Percentiles rank a stretch among this genome's conserved stretches.
phyloP scores from a whole-genome alignment of 2,797 vertebrate genomes.

The Spinibarbus caldwelli region DNA sequence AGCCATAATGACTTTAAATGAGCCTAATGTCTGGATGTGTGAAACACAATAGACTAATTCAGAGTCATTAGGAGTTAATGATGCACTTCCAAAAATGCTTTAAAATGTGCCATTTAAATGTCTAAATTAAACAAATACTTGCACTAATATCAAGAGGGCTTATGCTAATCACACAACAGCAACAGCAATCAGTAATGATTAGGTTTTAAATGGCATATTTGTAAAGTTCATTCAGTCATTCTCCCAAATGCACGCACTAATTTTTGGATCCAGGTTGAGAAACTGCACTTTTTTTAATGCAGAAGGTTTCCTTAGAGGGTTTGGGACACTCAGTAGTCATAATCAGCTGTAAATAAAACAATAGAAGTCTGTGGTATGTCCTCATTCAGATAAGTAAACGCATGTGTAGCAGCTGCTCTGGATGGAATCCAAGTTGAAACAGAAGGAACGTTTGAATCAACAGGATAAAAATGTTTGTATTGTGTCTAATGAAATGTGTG shows the following conservation, averaged over 20 bases:
- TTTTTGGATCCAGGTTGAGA: not conserved
- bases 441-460: slow-evolving; percentile 10
- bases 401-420: slow-evolving; percentile 30
- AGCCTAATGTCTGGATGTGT: not conserved
- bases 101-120: slow-evolving; percentile 7
- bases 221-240: not conserved
- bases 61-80: slow-evolving; percentile 17
- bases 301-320: not conserved
- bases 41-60: slow-evolving; percentile 15
- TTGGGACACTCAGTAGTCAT: not conserved
- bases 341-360: not conserved
- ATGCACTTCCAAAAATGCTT: not conserved
- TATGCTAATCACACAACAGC: too few species aligned
- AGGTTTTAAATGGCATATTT: not conserved
- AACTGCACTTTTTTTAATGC: not conserved
- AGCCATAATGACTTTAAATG: not conserved
- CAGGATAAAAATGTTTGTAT: slow-evolving; percentile 1
- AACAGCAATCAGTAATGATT: not conserved
- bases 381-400: not conserved
- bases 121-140: not conserved
- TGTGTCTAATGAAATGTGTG: slow-evolving; percentile 7
- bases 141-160: not conserved
- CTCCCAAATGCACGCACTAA: not conserved
- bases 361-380: not conserved
- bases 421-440: not conserved